Evolutionary conservation across 2,888 invertebrate species (phyloP).

Genomic region (Neelides folsomi): DNA sequence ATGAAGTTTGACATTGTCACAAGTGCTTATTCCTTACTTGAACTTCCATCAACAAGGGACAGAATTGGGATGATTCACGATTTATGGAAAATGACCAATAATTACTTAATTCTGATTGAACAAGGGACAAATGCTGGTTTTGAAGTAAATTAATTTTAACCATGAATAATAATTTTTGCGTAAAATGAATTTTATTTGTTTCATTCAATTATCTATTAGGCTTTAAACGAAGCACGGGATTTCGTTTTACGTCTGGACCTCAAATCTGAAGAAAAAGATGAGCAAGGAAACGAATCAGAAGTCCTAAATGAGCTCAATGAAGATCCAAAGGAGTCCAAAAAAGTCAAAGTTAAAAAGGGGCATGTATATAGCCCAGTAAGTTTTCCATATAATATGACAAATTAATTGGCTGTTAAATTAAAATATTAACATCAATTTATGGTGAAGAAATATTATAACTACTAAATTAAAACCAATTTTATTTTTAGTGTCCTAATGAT

Average conservation of each 20-base stretch:
- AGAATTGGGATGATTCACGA: conserved; percentile 58
- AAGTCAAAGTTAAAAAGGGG: conserved; percentile 20
- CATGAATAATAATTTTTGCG: neutral
- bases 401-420: conserved; percentile 6
- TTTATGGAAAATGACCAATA: conserved; percentile 73
- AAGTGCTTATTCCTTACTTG: conserved; percentile 66
- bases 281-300: conserved; percentile 12
- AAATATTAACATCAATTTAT: too few species aligned
- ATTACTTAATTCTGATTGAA: conserved; percentile 70
- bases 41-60: conserved; percentile 53
- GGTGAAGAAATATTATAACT: too few species aligned
- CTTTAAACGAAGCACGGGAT: conserved; percentile 70
- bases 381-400: conserved; percentile 21
- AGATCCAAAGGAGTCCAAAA: too few species aligned
- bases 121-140: conserved; percentile 71
- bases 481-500: conserved; percentile 67
- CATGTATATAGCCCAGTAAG: conserved; percentile 61
- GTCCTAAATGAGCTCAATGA: too few species aligned
- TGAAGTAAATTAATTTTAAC: too few species aligned
- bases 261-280: conserved; percentile 7
- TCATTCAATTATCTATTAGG: conserved; percentile 35
- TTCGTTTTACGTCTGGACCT: conserved; percentile 50
- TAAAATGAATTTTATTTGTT: neutral
- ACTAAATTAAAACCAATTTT: too few species aligned
- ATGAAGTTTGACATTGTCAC: conserved; percentile 64